Percentiles rank a stretch among this genome's conserved stretches.
Conservation (phyloP, 2,797 vertebrate species). For the Phalanger gymnotis region DNA sequence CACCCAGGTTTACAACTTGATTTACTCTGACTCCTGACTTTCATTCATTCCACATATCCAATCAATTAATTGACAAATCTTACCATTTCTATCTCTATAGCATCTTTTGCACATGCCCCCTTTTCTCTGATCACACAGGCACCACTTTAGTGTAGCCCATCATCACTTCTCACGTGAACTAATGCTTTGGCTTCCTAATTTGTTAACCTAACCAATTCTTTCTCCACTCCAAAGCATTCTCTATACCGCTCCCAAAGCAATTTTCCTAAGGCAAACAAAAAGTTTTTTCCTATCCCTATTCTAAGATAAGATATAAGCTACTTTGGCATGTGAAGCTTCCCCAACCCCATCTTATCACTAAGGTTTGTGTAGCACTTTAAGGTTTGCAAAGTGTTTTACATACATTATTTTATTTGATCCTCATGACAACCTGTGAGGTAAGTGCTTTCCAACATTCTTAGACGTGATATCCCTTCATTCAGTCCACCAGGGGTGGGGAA, state of each 20-base stretch:
- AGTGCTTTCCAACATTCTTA: background rate
- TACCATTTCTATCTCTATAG: background rate
- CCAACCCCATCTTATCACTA: background rate
- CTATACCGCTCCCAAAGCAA: background rate
- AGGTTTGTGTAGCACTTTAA: background rate
- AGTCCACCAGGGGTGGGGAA: background rate
- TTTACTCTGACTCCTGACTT: background rate
- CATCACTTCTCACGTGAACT: background rate
- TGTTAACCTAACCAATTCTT: background rate
- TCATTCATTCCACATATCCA: background rate
- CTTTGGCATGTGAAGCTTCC: background rate
- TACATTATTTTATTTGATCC: background rate
- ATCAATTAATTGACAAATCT: background rate
- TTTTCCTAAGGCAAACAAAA: background rate
- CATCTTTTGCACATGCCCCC: background rate
- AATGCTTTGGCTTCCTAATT: background rate
- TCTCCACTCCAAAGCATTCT: background rate
- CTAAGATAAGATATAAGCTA: background rate
- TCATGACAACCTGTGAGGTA: background rate
- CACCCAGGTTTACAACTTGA: background rate
- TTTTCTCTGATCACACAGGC: background rate
- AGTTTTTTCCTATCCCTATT: too few species aligned
- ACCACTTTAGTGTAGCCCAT: background rate
- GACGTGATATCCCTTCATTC: background rate
- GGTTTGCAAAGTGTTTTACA: background rate